A percentile compares a stretch with the other conserved stretches of the same genome.
Evolutionary conservation across 2,888 invertebrate species (phyloP).

Genomic region (Acanthosepion esculentum): DNA sequence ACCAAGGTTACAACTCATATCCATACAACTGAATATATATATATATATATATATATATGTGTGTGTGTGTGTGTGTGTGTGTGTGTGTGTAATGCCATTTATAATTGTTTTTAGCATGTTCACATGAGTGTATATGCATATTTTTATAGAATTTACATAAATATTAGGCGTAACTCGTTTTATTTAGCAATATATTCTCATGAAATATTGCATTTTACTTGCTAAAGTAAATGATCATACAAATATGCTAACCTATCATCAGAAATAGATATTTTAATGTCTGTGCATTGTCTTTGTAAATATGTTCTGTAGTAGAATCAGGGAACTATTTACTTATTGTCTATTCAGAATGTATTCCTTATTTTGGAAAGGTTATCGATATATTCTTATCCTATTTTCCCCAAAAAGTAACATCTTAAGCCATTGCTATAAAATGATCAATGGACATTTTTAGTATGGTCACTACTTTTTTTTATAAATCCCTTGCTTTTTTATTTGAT

Average conservation of each 20-base stretch:
- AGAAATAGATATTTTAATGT: too few relatives aligned
- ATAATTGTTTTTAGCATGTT: not conserved
- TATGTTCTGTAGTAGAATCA: too few relatives aligned
- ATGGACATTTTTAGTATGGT: too few relatives aligned
- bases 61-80: not conserved
- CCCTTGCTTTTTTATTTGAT: too few relatives aligned
- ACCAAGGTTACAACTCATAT: not conserved
- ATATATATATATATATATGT: too few relatives aligned
- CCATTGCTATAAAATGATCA: not conserved
- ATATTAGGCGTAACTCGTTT: not conserved
- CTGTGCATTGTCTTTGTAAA: too few relatives aligned
- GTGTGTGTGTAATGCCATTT: not conserved
- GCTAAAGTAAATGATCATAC: too few relatives aligned
- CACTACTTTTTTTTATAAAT: not conserved
- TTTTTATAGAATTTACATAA: not conserved
- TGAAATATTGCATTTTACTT: not conserved
- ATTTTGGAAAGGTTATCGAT: not conserved
- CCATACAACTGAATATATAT: not conserved
- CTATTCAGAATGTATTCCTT: not conserved
- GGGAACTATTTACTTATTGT: too few relatives aligned
- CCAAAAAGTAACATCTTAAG: too few relatives aligned
- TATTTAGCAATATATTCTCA: not conserved
- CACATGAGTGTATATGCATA: not conserved
- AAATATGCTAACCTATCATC: too few relatives aligned
- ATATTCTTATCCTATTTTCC: not conserved